Base-by-base conservation (phyloP, 2,888 invertebrate genomes). In the Macrophya annulata region DNA sequence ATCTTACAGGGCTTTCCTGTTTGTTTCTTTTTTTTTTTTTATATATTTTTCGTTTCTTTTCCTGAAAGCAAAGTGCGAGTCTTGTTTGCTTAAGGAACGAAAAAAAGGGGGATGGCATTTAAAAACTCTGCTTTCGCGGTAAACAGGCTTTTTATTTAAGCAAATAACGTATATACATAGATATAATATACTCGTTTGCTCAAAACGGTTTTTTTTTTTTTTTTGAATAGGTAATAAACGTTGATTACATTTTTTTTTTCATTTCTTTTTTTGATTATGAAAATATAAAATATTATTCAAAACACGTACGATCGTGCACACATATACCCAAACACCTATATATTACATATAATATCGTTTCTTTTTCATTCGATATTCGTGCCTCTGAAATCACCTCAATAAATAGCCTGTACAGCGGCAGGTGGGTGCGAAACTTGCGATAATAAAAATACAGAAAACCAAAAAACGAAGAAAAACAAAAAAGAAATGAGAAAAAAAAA, bases 91-190 rank as follows among this genome's bases (percentile, higher is more conserved):
- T 9, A 45, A 21, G 72, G 45, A 10, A 45, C 45, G 45, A 45
- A 74, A 74, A n/a, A 71, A 45, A 21, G 72, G 21, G 65, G 72
- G 45, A 37, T 68, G 43, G 72, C 21, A 43, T 45, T 74, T 45
- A 74, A 45, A 74, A 12, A 21, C 45, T 74, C 72, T 45, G 21
- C n/a, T 74, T 45, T 25, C 12, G 9, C 12, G 9, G 45, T 45
- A 74, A 45, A 10, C 45, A 74, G 45, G 45, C 45, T 45, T 45
- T 68, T 45, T 0, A 74, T 74, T 74, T 25, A 21, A 21, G 45
- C 45, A 74, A 74, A 74, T 74, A 74, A 74, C 72, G 72, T 21
- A 55, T 55, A 68, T 37, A 15, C 37, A 17, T 68, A 68, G 15
- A 17, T 17, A 62, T 25, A 9, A 12, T 21, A 21, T 62, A 25